Base-by-base conservation (phyloP, 2,888 invertebrate species). In the Chaetogeoica ovagalla region DNA sequence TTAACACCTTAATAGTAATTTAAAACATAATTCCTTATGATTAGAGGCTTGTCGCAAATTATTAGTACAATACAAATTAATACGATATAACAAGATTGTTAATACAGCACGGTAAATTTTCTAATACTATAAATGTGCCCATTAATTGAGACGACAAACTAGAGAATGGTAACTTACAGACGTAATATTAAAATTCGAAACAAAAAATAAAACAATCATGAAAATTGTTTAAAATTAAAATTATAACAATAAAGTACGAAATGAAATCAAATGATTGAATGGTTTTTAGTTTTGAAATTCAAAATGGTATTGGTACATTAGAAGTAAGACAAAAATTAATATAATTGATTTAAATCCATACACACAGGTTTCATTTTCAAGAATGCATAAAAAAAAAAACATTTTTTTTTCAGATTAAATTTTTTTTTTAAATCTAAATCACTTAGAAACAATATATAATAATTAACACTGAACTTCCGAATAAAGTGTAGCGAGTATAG, bases 81-180 rank as follows among this genome's bases (percentile, higher is more conserved):
- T n/a, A n/a, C n/a, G n/a, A n/a, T n/a, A 59, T 59, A 75, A 75
- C 55, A 75, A 43, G 43, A 55, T 13, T 48, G 13, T 65, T 39
- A 39, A 57, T 43, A 15, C 23, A 75, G 57, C 65, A 75, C 23
- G 13, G 52, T 57, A 65, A 74, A 74, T 4, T 39, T n/a, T 48
- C 15, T 5, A 65, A 65, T 0, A 4, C 48, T 52, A 65, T 13
- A 39, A 74, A 65, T 39, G 11, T 21, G 17, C 21, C 23, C 23
- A 48, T 11, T 23, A n/a, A 52, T 37, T 37, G 15, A 30, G 63
- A 57, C 30, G 55, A 37, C 21, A 65, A 55, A 65, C 65, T 9
- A 1, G 15, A 48, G 65, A 11, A 74, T 74, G 21, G 55, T 65
- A 65, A 74, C 39, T 3, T 55, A 74, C 43, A 19, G 21, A 63